Base-by-base conservation (phyloP, 1,140 invertebrate genomes). In the Trichomalopsis sarcophagae region DNA sequence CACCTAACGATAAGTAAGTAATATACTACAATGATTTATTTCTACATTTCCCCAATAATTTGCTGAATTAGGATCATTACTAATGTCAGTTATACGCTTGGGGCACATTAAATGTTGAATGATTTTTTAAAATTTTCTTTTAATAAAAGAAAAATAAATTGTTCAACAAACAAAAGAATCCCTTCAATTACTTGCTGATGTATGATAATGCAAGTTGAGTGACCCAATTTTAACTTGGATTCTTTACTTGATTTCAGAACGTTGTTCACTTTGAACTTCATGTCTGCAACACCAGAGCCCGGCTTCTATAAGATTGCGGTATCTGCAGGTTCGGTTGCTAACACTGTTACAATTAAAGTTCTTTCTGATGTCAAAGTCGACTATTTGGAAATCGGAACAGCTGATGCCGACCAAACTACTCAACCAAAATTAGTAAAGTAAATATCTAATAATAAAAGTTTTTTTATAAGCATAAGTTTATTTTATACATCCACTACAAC, bases 351-450 rank as follows among this genome's bases (percentile, higher is more conserved):
- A 47, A 94, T 97, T 9, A 96, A 97, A 88, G 95, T 97, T 44
- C 92, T 97, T 17, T 95, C 96, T 10, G 94, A 96, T 82, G 95
- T 98, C 5, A 94, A 94, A 83, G 94, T 99, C 1, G 95, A 97
- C 87, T 95, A 94, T 87, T 94, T 98, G 44, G 97, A 99, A 91
- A 94, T 99, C 86, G 98, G 98, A n/a, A 95, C 98, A 40, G 96
- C 96, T 23, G 98, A 99, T 92, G 96, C 97, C 9, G 98, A 99
- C 94, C 97, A 97, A 79, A 96, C 96, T 17, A 96, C 96, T 27
- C 95, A 96, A 86, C 95, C 97, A 2, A 97, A 96, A 91, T 93
- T 98, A 77, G 95, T 95, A 9, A 95, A 94, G 95, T 96, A 92
- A 93, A 91, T 75, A 82, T 76, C 23, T 62, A 62, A 68, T 66